Percentiles rank a stretch among this genome's conserved stretches.
phyloP scores from a whole-genome alignment of 1,140 invertebrate genomes.

The Monochamus saltuarius region DNA sequence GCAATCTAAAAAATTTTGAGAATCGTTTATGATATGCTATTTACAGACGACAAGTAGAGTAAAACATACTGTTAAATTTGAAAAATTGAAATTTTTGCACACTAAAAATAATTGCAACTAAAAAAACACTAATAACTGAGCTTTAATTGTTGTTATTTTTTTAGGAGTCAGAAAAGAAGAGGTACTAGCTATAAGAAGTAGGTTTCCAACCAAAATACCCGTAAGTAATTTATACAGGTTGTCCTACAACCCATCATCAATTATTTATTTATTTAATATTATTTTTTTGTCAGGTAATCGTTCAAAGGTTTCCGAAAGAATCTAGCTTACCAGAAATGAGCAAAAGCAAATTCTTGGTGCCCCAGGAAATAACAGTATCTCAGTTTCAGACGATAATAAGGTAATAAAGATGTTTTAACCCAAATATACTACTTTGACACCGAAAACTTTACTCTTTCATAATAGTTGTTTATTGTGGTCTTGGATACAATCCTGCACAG shows the following conservation, averaged over 20 bases:
- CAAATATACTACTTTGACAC: no score
- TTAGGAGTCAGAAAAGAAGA: conserved; percentile 61
- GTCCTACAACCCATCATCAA: not conserved
- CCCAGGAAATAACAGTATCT: conserved; percentile 78
- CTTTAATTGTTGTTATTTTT: conserved; percentile 33
- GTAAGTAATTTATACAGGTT: conserved; percentile 50
- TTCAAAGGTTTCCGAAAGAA: conserved; percentile 72
- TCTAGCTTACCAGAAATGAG: conserved; percentile 66
- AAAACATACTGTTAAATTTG: no score
- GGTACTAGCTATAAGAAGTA: conserved; percentile 59
- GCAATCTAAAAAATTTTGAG: no score
- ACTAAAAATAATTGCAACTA: no score
- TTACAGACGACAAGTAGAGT: no score
- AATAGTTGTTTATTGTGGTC: no score
- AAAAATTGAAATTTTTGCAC: no score
- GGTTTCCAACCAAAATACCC: conserved; percentile 63
- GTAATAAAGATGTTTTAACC: conserved; percentile 43
- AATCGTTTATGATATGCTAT: no score
- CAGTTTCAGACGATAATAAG: conserved; percentile 76
- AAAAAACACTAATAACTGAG: not conserved
- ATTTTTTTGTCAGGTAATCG: conserved; percentile 64
- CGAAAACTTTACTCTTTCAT: no score
- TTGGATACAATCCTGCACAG: no score
- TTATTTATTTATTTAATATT: not conserved
- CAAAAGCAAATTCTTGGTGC: conserved; percentile 77